A percentile compares a stretch with the other conserved stretches of the same genome.
Conservation (phyloP, 23 tunicate genomes). For the Pegea sp. region DNA sequence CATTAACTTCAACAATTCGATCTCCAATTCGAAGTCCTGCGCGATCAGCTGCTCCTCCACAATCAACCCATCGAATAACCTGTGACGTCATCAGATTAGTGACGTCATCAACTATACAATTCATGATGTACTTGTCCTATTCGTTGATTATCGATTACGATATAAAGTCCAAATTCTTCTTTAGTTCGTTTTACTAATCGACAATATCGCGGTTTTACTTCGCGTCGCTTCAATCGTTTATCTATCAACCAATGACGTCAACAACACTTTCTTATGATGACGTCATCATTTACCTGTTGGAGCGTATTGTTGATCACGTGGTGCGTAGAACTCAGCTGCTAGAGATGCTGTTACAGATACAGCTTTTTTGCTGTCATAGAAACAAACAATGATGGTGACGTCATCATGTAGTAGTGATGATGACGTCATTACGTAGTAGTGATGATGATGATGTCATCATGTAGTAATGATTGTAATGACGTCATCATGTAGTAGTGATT, state of each 20-base stretch:
- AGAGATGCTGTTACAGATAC: conserved; percentile 79
- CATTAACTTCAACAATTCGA: conserved; percentile 93
- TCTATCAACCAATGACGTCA: background rate
- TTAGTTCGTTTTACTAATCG: conserved; percentile 26
- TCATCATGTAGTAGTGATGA: too few relatives aligned
- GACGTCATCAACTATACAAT: too few relatives aligned
- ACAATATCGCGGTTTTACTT: conserved; percentile 66
- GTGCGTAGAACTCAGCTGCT: conserved; percentile 29
- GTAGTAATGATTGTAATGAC: too few relatives aligned
- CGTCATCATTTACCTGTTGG: conserved; percentile 9
- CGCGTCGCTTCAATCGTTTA: conserved; percentile 10
- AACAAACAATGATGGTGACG: too few relatives aligned
- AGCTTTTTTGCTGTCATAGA: conserved; percentile 81
- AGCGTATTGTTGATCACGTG: background rate
- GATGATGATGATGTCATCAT: too few relatives aligned
- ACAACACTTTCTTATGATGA: background rate
- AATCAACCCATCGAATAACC: conserved; percentile 99
- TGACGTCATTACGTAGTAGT: too few relatives aligned
- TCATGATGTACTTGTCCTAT: conserved; percentile 65
- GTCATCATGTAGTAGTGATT: too few relatives aligned
- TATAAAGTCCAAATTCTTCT: conserved; percentile 92
- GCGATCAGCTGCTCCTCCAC: conserved; percentile 97
- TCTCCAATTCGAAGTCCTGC: conserved; percentile 96
- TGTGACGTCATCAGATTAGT: background rate
- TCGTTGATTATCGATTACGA: conserved; percentile 82